phyloP scores from a whole-genome alignment of 2,797 vertebrate genomes.

The Oreochromis grahami region DNA sequence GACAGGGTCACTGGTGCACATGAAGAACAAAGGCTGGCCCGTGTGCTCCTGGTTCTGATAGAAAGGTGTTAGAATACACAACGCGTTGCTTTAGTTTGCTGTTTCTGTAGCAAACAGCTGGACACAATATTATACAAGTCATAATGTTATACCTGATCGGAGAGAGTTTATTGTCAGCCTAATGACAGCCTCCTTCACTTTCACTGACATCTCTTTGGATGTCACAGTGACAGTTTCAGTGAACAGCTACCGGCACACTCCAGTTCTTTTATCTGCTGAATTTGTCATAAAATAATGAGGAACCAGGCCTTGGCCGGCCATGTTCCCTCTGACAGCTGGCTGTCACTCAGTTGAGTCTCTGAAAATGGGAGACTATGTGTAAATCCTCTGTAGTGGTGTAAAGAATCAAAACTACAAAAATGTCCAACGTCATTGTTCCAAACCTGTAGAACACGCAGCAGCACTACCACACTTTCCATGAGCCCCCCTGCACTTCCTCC shows the following conservation, averaged over 20 bases:
- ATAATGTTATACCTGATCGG: not conserved
- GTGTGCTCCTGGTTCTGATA: not conserved
- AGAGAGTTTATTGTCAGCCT: fast-evolving
- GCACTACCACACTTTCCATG: constrained; percentile 59
- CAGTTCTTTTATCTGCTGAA: not conserved
- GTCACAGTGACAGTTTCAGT: not conserved
- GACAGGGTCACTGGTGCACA: fast-evolving
- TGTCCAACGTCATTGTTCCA: fast-evolving
- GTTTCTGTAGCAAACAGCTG: not conserved
- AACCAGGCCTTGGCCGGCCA: not conserved
- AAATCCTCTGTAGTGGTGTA: fast-evolving
- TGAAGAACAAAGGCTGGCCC: not conserved
- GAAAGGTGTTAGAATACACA: not conserved
- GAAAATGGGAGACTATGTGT: not conserved
- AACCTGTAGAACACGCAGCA: constrained; percentile 60
- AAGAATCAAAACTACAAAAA: fast-evolving
- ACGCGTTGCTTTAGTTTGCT: not conserved
- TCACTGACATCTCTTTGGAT: not conserved
- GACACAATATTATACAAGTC: not conserved
- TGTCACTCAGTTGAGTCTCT: not conserved
- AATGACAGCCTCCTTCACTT: not conserved
- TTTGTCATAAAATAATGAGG: not conserved
- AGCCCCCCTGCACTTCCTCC: constrained; percentile 59
- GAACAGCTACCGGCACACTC: fast-evolving
- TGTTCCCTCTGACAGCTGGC: not conserved